Evolutionary conservation across 1,140 invertebrate genomes (phyloP).

Genomic region (Zaprionus ghesquierei): DNA sequence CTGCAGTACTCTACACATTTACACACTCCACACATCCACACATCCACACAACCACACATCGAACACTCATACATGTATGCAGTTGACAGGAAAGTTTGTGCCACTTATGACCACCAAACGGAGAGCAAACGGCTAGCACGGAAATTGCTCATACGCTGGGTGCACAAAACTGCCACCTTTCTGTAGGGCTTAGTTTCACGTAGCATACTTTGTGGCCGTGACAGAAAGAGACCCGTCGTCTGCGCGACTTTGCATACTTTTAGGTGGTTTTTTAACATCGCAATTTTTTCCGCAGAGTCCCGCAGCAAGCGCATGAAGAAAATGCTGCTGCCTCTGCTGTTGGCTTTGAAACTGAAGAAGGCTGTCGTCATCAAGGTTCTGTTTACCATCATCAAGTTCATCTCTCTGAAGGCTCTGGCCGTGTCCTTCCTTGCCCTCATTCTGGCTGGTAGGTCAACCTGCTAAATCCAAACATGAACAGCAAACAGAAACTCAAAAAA

Average conservation of each 20-base stretch:
- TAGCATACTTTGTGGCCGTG: slow-evolving; percentile 50
- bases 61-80: not conserved
- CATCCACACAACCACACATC: not conserved
- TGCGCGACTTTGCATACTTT: slow-evolving; percentile 41
- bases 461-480: slow-evolving; percentile 46
- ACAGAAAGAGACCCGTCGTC: slow-evolving; percentile 10
- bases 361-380: slow-evolving; percentile 86
- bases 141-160: slow-evolving; percentile 39
- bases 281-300: slow-evolving; percentile 82
- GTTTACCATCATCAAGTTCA: slow-evolving; percentile 85
- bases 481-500: too few relatives aligned
- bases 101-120: not conserved
- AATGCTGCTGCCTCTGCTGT: slow-evolving; percentile 85
- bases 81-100: not conserved
- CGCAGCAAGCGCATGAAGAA: slow-evolving; percentile 86
- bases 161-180: not conserved
- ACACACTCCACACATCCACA: not conserved
- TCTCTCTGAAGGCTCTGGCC: slow-evolving; percentile 87
- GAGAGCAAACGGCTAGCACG: not conserved
- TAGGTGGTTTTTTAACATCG: slow-evolving; percentile 6
- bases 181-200: not conserved
- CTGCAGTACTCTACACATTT: not conserved
- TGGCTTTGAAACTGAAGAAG: slow-evolving; percentile 86
- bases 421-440: slow-evolving; percentile 86
- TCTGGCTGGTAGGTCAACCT: slow-evolving; percentile 82